Conservation (phyloP, 2,888 invertebrate genomes). For the Pristionchus maxplancki region DNA sequence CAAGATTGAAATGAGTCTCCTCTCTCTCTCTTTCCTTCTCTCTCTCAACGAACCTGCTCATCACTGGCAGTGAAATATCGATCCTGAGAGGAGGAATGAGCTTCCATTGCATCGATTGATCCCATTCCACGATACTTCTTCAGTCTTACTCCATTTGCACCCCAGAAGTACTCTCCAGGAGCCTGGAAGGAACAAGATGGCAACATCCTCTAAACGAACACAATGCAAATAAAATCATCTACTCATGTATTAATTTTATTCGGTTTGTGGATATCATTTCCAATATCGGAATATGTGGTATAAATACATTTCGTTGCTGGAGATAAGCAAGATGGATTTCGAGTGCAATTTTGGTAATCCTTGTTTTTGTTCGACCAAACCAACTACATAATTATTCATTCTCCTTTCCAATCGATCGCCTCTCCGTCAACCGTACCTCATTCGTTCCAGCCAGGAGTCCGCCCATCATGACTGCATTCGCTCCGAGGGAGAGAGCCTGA, state of each 20-base stretch:
- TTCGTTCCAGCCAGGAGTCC: slow-evolving; percentile 97
- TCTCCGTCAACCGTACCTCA: slow-evolving; percentile 84
- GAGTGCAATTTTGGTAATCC: too few species aligned
- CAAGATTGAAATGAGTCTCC: not conserved
- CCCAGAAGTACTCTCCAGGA: slow-evolving; percentile 97
- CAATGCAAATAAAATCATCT: too few species aligned
- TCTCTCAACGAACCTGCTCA: not conserved
- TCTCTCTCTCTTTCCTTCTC: too few species aligned
- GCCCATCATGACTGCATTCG: slow-evolving; percentile 93
- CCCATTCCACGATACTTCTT: slow-evolving; percentile 99
- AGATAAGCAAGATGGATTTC: too few species aligned
- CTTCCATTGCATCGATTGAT: slow-evolving; percentile 97
- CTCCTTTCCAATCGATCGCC: not conserved
- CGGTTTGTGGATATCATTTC: too few species aligned
- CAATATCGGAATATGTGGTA: too few species aligned
- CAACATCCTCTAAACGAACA: too few species aligned
- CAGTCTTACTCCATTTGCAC: slow-evolving; percentile 92
- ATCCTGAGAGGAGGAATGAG: slow-evolving; percentile 76
- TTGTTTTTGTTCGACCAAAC: not conserved
- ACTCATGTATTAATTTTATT: too few species aligned
- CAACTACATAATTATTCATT: not conserved
- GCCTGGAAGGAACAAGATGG: slow-evolving; percentile 83
- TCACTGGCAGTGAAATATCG: slow-evolving; percentile 76
- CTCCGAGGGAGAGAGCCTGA: slow-evolving; percentile 75
- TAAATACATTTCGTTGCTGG: too few species aligned